Evolutionary conservation across 35 echinoderm and acorn worm species (phyloP), one percentile per base, ranked within the genome.

Genomic region (Stichopus chloronotus): DNA sequence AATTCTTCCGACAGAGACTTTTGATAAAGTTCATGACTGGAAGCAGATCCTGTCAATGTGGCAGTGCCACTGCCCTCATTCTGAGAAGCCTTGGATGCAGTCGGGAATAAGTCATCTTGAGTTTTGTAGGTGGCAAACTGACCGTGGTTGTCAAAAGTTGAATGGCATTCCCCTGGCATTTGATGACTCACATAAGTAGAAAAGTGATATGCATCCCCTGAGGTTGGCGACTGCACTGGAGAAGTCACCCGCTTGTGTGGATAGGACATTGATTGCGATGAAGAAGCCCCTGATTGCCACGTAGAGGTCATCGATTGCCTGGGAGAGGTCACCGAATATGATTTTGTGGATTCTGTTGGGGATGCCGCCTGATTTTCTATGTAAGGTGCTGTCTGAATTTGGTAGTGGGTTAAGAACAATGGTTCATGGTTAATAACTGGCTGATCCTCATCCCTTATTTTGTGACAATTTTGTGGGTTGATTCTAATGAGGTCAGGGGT

Each of bases 401-500:
- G 30, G 3, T 43, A 43, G 30, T 43, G 30, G 30, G 30, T 43
- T 43, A 43, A 43, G 30, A 17, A 65, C 19, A 19, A 65, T 65
- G 61, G 19, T 65, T 65, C 61, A 11, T 9, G 61, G 61, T 43
- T 78, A 78, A 43, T 25, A 78, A 78, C 12, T 6, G n/a, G 21
- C 7, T 56, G 43, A 83, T 52, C 53, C 7, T 83, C 25, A 14
- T 57, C 14, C 19, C 4, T 43, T 43, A 5, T 83, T 20, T 55
- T 52, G 14, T 24, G 57, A n/a, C 30, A 43, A 43, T 43, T 43
- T 43, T 65, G 57, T 9, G 86, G 86, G 20, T 57, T 88, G n/a
- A 88, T 30, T 24, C 61, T 88, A 14, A 88, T 88, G 0, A 88
- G 86, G 57, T 88, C 86, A 61, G 86, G 86, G 58, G 86, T 88